Conservation (phyloP, 2,888 invertebrate species). For the Laspeyria flexula region DNA sequence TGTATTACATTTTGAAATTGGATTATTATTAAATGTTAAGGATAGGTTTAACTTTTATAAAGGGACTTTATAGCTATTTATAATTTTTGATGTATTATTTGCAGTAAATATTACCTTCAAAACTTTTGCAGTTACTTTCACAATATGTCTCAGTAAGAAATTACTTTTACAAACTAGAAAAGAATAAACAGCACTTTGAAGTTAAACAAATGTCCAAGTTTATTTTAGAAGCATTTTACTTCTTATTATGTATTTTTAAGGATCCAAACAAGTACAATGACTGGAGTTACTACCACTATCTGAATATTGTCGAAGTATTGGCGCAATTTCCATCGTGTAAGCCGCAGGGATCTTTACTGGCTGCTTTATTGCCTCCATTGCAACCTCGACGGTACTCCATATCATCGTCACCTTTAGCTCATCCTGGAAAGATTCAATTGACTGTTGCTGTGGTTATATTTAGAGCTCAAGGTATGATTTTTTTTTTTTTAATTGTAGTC, state of each 20-base stretch:
- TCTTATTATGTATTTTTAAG: constrained; percentile 68
- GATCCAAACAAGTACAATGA: constrained; percentile 96
- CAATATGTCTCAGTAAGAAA: too few relatives aligned
- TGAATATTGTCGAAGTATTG: constrained; percentile 94
- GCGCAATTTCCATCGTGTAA: constrained; percentile 94
- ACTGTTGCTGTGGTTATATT: constrained; percentile 97
- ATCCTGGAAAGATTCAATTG: constrained; percentile 92
- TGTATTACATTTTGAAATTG: too few relatives aligned
- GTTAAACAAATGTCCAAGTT: too few relatives aligned
- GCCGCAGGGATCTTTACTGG: constrained; percentile 92
- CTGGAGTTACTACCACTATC: constrained; percentile 95
- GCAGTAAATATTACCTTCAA: too few relatives aligned
- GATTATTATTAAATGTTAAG: too few relatives aligned
- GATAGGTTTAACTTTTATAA: too few relatives aligned
- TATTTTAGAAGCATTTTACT: too few relatives aligned
- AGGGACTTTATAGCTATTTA: too few relatives aligned
- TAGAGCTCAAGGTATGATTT: constrained; percentile 89
- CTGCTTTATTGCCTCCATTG: constrained; percentile 92
- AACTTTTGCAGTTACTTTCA: too few relatives aligned
- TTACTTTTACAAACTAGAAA: too few relatives aligned
- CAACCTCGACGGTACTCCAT: constrained; percentile 98
- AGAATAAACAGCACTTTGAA: too few relatives aligned
- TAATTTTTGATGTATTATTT: too few relatives aligned
- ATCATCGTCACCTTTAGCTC: constrained; percentile 93
- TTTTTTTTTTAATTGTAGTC: neutral